Conservation (phyloP, 30 jellyfish, hydroid and myxozoan species). For the Haliclystus octoradiatus region DNA sequence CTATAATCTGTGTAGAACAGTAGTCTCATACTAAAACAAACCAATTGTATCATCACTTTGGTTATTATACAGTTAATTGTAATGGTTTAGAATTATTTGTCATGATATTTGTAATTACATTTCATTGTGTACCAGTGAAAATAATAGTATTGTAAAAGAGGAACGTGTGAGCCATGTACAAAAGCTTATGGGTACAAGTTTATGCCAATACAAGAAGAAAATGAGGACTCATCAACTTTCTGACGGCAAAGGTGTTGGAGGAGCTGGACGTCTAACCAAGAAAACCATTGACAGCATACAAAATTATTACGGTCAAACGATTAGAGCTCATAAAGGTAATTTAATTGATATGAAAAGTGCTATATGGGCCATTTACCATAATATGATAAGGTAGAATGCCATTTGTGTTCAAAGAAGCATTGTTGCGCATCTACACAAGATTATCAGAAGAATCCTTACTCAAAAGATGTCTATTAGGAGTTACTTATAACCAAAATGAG, state of each 20-base stretch:
- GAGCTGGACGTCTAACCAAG: slow-evolving; percentile 26
- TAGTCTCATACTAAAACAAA: no score
- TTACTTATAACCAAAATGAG: slow-evolving; percentile 18
- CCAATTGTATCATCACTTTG: no score
- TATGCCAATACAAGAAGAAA: slow-evolving; percentile 10
- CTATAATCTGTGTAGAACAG: no score
- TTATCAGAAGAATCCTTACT: neutral
- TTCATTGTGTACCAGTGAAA: no score
- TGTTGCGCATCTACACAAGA: slow-evolving; percentile 3
- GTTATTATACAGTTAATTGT: no score
- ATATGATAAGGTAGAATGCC: slow-evolving; percentile 15
- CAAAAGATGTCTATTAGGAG: neutral
- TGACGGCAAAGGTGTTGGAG: slow-evolving; percentile 37
- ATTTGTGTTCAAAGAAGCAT: neutral
- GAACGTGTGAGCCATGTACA: slow-evolving; percentile 36
- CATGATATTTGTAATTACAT: no score
- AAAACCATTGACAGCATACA: slow-evolving; percentile 16
- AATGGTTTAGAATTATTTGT: no score
- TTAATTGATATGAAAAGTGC: slow-evolving; percentile 16
- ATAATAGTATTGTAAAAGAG: slow-evolving; percentile 19
- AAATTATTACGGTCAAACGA: slow-evolving; percentile 19
- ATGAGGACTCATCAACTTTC: slow-evolving; percentile 15
- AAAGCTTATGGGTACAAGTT: slow-evolving; percentile 11
- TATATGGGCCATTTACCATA: slow-evolving; percentile 16
- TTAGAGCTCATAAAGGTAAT: slow-evolving; percentile 22